Base-by-base conservation (phyloP, 2,888 invertebrate genomes). In the Linnaemya vulpina region DNA sequence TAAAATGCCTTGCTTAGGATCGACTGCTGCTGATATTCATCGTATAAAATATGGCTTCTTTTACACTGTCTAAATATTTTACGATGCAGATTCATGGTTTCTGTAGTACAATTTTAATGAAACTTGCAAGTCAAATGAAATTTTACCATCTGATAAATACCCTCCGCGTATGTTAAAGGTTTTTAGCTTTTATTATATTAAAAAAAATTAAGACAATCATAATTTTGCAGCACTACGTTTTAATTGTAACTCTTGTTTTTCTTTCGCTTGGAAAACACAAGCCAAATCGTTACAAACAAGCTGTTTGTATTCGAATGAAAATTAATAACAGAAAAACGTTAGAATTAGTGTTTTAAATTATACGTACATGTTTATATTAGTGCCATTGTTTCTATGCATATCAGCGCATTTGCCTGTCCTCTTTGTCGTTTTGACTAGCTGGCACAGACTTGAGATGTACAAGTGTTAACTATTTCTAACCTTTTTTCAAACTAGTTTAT, bases 391-490 rank as follows among this genome's bases (percentile, higher is more conserved):
- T 51, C 35, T 38, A 62, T 60, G 38, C 25, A 38, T 49, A 35
- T 67, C 30, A 40, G 49, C 30, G 40, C 25, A 22, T 70, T 11
- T 70, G 62, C 62, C 40, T 70, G 49, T 43, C 60, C 60, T 35
- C 17, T 40, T 62, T 68, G 40, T 25, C 40, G 22, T 35, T 78
- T 60, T 63, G 20, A 30, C 10, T 78, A 62, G 70, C 73, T 80
- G 58, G 38, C 63, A 65, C 25, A 60, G 20, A 58, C 71, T 38
- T 30, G 46, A 20, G 40, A 30, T 60, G 60, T 60, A 76, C 76
- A 82, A 82, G 76, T 82, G 70, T 63, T 80, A 81, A 81, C 70
- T 63, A 58, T 70, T 49, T 76, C 63, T 71, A 82, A 76, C 63
- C 76, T 82, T 63, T 70, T 77, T 63, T 70, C 46, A 40, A n/a